phyloP scores from a whole-genome alignment of 2,113 vertebrate species.

The Ammodytes marinus region DNA sequence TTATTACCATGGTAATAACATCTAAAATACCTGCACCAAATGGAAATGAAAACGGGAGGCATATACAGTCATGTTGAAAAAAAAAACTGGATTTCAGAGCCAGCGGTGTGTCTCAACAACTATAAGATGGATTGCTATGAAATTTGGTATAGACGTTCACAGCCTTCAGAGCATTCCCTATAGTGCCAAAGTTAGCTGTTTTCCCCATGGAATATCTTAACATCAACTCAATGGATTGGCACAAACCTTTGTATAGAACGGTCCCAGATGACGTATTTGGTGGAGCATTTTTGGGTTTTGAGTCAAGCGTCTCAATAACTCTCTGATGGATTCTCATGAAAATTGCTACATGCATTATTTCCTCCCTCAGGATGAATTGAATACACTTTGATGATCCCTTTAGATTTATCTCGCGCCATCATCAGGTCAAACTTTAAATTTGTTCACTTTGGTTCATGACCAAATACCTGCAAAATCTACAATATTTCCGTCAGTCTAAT shows the following conservation, averaged over 20 bases:
- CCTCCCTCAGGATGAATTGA: not conserved
- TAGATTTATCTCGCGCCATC: not conserved
- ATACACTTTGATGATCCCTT: not conserved
- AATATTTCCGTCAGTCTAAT: not conserved
- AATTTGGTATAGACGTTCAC: not conserved
- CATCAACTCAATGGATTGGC: not conserved
- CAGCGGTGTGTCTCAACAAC: not conserved
- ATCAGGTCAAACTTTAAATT: not conserved
- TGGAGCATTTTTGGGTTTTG: no score
- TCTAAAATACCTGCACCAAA: slow-evolving; percentile 14
- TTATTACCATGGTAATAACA: slow-evolving; percentile 29
- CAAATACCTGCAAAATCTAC: not conserved
- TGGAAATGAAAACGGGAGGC: not conserved
- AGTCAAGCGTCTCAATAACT: no score
- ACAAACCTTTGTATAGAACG: not conserved
- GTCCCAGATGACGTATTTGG: not conserved
- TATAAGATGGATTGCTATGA: not conserved
- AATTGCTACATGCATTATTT: no score
- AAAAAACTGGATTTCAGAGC: not conserved
- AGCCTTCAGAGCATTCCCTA: not conserved
- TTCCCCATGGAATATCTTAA: not conserved
- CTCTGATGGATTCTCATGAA: no score
- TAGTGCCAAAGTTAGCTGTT: no score
- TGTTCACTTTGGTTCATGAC: no score
- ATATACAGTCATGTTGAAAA: not conserved